Evolutionary conservation across 92 coral and sea anemone species (phyloP), one percentile per base, ranked within the genome.

Genomic region (Zoanthus sansibaricus): DNA sequence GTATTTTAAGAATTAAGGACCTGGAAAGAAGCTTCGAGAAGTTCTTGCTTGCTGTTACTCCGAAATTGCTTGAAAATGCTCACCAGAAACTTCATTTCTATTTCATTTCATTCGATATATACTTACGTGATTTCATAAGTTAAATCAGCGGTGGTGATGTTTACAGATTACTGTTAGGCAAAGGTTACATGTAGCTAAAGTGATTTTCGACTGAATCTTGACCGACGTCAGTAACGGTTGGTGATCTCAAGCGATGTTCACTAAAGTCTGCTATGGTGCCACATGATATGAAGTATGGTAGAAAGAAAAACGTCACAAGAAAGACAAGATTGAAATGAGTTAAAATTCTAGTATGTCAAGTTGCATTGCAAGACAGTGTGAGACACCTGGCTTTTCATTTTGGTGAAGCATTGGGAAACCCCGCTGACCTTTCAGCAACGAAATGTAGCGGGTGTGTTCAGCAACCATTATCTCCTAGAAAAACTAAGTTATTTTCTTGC

Each of bases 391-490:
- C 66, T 33, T 31, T 76, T 25, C 67, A 15, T 51, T 52, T 67
- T 56, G 46, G 82, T 31, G n/a, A 20, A 44, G 30, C 13, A 20
- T 11, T 11, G 25, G 5, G 46, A 64, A 25, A 20, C 48, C 82
- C 82, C 82, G 82, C 66, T 54, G 82, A 17, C 30, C 9, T 46
- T 25, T 51, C 44, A 76, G 21, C 67, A 54, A 30, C 20, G 82
- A 54, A 25, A 76, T 76, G 67, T 52, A 76, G 82, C 82, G 82
- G 82, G 82, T 76, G 17, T 7, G 82, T 76, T 54, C 9, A 52
- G 32, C 47, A 54, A 54, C 82, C 59, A 52, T 54, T n/a, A 47
- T 14, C 49, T 75, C 62, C n/a, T 47, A 11, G 56, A 74, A 3
- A 21, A 76, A 49, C n/a, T n/a, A n/a, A 0, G 16, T 33, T 17